phyloP scores from a whole-genome alignment of 2,797 vertebrate genomes.

The Neoniphon sammara region DNA sequence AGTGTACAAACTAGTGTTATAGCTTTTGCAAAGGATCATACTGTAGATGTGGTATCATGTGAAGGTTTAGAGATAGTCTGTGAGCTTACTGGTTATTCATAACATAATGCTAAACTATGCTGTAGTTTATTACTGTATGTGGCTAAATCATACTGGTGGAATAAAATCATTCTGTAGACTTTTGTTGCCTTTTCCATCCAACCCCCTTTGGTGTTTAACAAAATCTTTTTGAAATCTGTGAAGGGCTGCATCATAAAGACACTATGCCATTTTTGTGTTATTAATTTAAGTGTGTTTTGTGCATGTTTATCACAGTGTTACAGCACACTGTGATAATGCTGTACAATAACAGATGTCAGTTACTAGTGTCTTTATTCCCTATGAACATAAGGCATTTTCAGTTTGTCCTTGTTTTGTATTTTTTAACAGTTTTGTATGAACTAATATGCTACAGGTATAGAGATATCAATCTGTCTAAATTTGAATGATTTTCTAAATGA shows the following conservation, averaged over 20 bases:
- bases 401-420: slow-evolving; percentile 12
- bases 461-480: slow-evolving; percentile 31
- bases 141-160: not conserved
- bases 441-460: slow-evolving; percentile 31
- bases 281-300: slow-evolving; percentile 33
- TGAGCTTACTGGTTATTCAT: slow-evolving; percentile 16
- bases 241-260: not conserved
- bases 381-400: slow-evolving; percentile 31
- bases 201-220: not conserved
- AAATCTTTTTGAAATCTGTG: not conserved
- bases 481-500: slow-evolving; percentile 21
- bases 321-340: not conserved
- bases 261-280: not conserved
- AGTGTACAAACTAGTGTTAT: slow-evolving; percentile 28
- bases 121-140: slow-evolving; percentile 20
- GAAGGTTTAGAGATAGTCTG: not conserved
- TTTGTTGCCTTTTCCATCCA: not conserved
- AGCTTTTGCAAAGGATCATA: slow-evolving; percentile 19
- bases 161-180: not conserved
- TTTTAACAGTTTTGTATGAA: slow-evolving; percentile 45
- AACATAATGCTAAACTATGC: slow-evolving; percentile 19
- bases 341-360: not conserved
- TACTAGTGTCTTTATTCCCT: slow-evolving; percentile 18
- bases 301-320: slow-evolving; percentile 31
- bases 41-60: not conserved